Percentiles rank a stretch among this genome's conserved stretches.
These are phyloP conservation scores for Pristionchus fissidentatus DNA, from an alignment of 2,888 invertebrate species.

Conservation along the genomic window DNA sequence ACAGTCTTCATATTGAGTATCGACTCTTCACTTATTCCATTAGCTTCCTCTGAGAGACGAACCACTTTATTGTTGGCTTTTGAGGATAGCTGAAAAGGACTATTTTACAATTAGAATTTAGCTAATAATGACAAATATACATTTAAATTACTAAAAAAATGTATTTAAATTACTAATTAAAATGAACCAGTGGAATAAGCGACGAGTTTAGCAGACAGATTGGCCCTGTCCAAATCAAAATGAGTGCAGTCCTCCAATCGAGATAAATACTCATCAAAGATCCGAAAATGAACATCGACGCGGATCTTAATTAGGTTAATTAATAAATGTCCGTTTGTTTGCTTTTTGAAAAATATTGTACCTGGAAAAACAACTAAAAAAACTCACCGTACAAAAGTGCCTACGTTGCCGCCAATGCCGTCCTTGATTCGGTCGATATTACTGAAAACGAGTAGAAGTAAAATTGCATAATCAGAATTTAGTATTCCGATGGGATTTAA, in stretches of 20 bases:
- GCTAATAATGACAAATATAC: background rate
- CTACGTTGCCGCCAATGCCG: slow-evolving; percentile 27
- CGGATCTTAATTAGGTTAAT: background rate
- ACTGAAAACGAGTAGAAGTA: no score
- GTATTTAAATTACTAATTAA: background rate
- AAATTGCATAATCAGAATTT: no score
- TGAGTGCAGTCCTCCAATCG: slow-evolving; percentile 8
- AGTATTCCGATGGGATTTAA: no score
- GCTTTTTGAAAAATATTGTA: background rate
- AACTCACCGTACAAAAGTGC: background rate
- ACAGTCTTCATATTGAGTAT: slow-evolving; percentile 44
- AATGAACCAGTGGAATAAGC: slow-evolving; percentile 11
- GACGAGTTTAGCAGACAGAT: slow-evolving; percentile 10
- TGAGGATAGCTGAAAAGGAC: background rate
- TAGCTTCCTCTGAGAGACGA: slow-evolving; percentile 22
- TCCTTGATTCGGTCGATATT: slow-evolving; percentile 37
- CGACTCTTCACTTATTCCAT: slow-evolving; percentile 42
- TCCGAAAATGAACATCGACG: slow-evolving; percentile 9
- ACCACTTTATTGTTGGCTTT: background rate
- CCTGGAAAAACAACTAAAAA: background rate
- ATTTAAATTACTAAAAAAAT: background rate
- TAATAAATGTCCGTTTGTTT: no score
- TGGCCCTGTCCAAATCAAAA: slow-evolving; percentile 9
- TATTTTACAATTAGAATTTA: background rate
- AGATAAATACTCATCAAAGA: background rate